Evolutionary conservation across 2,113 vertebrate species (phyloP).

Genomic region (Elephantulus edwardii): DNA sequence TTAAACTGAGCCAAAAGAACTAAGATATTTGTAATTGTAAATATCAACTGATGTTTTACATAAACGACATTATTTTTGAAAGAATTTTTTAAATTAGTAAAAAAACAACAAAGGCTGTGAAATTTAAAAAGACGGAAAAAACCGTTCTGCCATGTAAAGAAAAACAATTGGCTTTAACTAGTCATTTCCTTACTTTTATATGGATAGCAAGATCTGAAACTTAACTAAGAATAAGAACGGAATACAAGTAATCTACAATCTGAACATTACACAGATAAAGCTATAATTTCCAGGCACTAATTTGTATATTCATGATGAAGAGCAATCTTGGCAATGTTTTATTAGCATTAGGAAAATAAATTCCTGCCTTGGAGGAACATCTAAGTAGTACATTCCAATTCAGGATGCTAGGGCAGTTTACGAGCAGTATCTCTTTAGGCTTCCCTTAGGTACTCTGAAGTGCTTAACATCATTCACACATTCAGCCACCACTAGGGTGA

Average conservation of each 20-base stretch:
- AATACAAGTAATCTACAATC: conserved; percentile 55
- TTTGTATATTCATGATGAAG: not conserved
- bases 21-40: conserved; percentile 29
- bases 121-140: conserved; percentile 33
- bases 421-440: conserved; percentile 18
- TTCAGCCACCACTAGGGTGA: conserved; percentile 55
- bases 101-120: not conserved
- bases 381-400: conserved; percentile 38
- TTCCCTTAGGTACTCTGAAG: conserved; percentile 57
- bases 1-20: not conserved
- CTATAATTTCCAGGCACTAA: conserved; percentile 54
- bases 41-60: conserved; percentile 1
- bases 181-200: conserved; percentile 34
- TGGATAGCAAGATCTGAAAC: conserved; percentile 31
- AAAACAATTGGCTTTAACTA: not conserved
- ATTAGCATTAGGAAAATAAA: conserved; percentile 44
- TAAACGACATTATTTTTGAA: not conserved
- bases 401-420: conserved; percentile 47
- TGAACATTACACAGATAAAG: conserved; percentile 56
- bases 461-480: conserved; percentile 59
- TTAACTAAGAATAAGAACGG: not conserved
- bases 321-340: conserved; percentile 21
- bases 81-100: not conserved
- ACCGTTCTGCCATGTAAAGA: not conserved
- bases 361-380: conserved; percentile 63